phyloP scores from a whole-genome alignment of 2,113 vertebrate species.

The Xiphophorus hellerii region DNA sequence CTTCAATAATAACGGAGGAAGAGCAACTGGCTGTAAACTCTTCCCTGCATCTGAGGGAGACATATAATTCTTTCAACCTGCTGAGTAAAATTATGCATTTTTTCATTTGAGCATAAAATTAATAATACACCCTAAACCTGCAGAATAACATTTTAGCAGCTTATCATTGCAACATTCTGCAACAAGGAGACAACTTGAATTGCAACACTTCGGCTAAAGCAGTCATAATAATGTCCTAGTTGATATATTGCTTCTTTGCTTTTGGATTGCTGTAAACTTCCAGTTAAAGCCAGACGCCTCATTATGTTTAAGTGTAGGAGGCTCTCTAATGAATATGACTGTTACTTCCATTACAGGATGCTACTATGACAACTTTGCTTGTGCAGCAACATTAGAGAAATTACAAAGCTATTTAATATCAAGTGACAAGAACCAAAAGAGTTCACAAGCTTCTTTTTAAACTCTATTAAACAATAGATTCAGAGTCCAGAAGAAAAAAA shows the following conservation, averaged over 20 bases:
- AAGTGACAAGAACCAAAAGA: neutral
- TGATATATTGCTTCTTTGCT: constrained; percentile 7
- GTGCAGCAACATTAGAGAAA: neutral
- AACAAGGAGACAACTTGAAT: neutral
- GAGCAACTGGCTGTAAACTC: neutral
- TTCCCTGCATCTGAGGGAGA: neutral
- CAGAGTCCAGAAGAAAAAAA: neutral
- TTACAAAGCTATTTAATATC: neutral
- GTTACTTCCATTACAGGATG: neutral
- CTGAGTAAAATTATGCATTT: neutral
- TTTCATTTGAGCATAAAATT: neutral
- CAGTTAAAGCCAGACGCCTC: neutral
- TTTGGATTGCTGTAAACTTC: neutral
- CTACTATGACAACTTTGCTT: neutral
- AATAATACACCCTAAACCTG: too few relatives aligned
- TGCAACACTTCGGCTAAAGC: constrained; percentile 12
- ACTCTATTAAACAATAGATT: neutral
- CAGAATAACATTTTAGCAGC: neutral
- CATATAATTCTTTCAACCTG: neutral
- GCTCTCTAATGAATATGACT: neutral
- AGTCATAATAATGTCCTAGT: neutral
- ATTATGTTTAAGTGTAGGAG: constrained; percentile 13
- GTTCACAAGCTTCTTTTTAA: neutral
- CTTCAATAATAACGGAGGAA: neutral
- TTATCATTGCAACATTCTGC: neutral